Base-by-base conservation (phyloP, 2,797 vertebrate species). In the Odontamblyopus lacepedii region DNA sequence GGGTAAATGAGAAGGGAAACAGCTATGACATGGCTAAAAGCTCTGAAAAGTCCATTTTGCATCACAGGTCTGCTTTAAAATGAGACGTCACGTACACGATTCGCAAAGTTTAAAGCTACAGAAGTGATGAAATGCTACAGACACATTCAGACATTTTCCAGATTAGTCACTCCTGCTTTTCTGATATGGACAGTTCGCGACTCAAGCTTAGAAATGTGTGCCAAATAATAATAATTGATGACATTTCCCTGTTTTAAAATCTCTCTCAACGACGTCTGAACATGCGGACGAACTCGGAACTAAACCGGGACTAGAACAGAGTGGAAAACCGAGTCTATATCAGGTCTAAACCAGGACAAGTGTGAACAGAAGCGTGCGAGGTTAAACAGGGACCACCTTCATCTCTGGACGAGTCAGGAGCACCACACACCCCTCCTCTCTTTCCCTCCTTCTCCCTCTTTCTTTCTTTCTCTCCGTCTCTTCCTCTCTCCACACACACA, bases 351-450 rank as follows among this genome's bases (percentile, higher is more conserved):
- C 12, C 56, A 59, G 56, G 56, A 59, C 56, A 29, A 15, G 56
- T 27, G 56, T 59, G 56, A 27, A 59, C 11, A 13, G 56, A 3
- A 3, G 3, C 15, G 13, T 1, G 13, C 13, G 44, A 26, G 56
- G 53, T 55, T 55, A 55, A 55, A 55, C 53, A 55, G 53, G 53
- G 53, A 55, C 53, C 53, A 55, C 53, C 53, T 55, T 48, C 12
- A 48, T 4, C 44, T 48, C 13, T 15, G 44, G 44, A 48, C 3
- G 44, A 48, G 44, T 5, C 44, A 48, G 44, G 44, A 48, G 3
- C 44, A 13, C 41, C 18, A 0, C 19, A 5, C 18, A 7, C 53
- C n/a, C 23, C 3, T 26, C 23, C 55, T 57, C 23, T 57, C 55
- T 57, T 11, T 57, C 55, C 7, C 55, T 56, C 51, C 19, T 4